A percentile compares a stretch with the other conserved stretches of the same genome.
phyloP scores from a whole-genome alignment of 2,113 vertebrate genomes.

The Trichechus manatus region DNA sequence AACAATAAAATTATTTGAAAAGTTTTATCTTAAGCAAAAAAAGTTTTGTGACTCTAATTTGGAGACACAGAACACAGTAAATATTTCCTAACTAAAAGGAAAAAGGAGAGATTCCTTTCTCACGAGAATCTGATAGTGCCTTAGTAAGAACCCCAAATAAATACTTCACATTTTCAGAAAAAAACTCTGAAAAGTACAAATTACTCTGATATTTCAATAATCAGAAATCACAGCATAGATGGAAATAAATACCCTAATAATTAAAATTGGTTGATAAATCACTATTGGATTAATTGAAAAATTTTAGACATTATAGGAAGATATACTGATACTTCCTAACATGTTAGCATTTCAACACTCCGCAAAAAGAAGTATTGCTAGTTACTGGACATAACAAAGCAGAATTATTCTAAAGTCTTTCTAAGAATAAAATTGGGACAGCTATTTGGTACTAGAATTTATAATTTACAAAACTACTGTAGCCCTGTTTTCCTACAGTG shows the following conservation, averaged over 20 bases:
- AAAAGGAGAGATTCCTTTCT: neutral
- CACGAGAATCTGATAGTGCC: neutral
- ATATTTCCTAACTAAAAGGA: conserved; percentile 43
- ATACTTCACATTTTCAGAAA: conserved; percentile 8
- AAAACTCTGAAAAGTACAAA: neutral
- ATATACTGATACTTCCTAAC: neutral
- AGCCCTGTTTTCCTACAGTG: neutral
- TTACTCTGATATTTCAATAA: conserved; percentile 28
- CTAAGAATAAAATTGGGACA: neutral
- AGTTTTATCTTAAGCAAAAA: conserved; percentile 16
- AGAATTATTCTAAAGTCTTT: conserved; percentile 17
- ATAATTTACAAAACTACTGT: neutral
- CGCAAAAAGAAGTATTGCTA: neutral
- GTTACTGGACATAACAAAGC: neutral
- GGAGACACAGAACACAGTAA: neutral
- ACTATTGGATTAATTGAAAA: neutral
- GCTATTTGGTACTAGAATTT: neutral
- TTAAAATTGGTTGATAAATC: neutral
- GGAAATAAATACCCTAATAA: neutral
- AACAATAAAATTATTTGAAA: conserved; percentile 37
- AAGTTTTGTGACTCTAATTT: neutral
- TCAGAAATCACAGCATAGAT: neutral
- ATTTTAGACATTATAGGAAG: neutral
- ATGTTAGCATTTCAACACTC: neutral
- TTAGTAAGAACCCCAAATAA: conserved; percentile 31